These are phyloP conservation scores for Labeo calbasu DNA, from an alignment of 2,797 vertebrate species.

Conservation along the genomic window DNA sequence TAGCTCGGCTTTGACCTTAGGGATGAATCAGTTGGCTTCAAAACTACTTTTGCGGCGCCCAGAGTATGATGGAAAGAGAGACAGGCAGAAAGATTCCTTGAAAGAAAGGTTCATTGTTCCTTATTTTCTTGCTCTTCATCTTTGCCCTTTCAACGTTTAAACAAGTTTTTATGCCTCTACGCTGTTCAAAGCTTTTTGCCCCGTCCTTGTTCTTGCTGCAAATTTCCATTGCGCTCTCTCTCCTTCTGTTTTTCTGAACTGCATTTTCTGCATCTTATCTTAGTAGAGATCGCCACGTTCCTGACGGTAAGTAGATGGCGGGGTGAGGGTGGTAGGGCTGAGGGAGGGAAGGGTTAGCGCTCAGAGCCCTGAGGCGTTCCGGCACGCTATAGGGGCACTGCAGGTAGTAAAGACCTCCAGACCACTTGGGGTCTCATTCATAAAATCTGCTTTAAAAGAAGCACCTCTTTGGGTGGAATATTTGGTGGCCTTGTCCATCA, in stretches of 20 bases:
- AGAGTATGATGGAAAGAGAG: conserved; percentile 6
- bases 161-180: conserved; percentile 5
- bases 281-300: conserved; percentile 13
- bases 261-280: conserved; percentile 58
- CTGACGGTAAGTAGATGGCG: conserved; percentile 32
- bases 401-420: conserved; percentile 52
- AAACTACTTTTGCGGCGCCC: conserved; percentile 6
- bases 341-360: conserved; percentile 16
- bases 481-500: neutral
- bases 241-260: conserved; percentile 64
- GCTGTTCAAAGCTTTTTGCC: neutral
- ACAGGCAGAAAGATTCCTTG: conserved; percentile 2
- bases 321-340: conserved; percentile 31
- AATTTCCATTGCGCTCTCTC: conserved; percentile 61
- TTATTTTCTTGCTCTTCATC: neutral
- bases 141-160: conserved; percentile 9
- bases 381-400: conserved; percentile 59
- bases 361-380: conserved; percentile 46
- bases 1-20: conserved; percentile 24
- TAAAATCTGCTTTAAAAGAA: conserved; percentile 13
- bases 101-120: conserved; percentile 16
- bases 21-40: neutral
- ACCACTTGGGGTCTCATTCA: conserved; percentile 25
- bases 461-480: neutral
- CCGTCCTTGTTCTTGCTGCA: conserved; percentile 13